Conservation (phyloP, 2,888 invertebrate genomes). For the Brachyptera putata region DNA sequence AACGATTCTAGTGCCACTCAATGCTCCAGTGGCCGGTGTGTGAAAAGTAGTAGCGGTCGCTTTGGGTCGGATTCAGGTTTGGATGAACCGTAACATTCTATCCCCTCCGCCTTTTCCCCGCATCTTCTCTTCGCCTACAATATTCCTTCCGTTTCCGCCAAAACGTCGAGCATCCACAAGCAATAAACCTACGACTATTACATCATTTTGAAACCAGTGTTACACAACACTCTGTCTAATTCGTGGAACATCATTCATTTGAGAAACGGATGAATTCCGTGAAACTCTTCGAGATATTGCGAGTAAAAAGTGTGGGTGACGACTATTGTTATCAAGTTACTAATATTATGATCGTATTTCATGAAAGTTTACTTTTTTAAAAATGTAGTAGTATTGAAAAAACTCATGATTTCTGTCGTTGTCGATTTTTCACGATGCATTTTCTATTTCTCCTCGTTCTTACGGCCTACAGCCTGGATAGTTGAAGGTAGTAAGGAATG, state of each 20-base stretch:
- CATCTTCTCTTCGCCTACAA: neutral
- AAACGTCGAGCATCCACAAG: neutral
- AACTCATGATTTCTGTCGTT: no score
- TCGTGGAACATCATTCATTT: neutral
- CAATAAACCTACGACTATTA: constrained; percentile 14
- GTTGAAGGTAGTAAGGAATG: no score
- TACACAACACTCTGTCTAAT: constrained; percentile 11
- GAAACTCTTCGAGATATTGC: no score
- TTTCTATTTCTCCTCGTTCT: no score
- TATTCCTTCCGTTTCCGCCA: constrained; percentile 5
- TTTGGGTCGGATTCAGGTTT: constrained; percentile 15
- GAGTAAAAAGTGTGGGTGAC: no score
- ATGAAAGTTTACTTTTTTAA: no score
- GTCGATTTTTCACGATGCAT: no score
- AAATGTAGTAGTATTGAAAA: no score
- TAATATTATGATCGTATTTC: no score
- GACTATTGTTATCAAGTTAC: no score
- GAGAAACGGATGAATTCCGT: no score
- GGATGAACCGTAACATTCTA: constrained; percentile 22
- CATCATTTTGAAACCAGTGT: constrained; percentile 14
- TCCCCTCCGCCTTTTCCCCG: neutral
- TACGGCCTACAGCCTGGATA: no score
- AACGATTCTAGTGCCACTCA: constrained; percentile 30
- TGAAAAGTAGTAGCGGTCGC: constrained; percentile 29
- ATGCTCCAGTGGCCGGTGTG: constrained; percentile 28